Percentiles rank a stretch among this genome's conserved stretches.
Conservation (phyloP, 2,113 vertebrate genomes). For the Ceratotherium simum region DNA sequence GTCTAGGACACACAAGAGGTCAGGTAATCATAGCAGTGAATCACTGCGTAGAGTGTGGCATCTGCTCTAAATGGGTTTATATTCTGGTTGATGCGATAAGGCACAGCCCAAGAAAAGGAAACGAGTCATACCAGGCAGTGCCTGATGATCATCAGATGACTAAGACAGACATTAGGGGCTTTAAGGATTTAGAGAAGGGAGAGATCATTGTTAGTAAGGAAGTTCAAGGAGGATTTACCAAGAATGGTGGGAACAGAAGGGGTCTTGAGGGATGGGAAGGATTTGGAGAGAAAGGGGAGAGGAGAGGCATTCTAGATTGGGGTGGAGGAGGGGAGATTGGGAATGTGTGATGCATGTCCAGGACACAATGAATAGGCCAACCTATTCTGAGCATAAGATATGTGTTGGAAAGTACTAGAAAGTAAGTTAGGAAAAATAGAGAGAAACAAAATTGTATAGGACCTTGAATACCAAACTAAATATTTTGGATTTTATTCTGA, state of each 20-base stretch:
- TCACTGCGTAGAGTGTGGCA: background rate
- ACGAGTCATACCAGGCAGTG: background rate
- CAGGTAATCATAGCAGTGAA: background rate
- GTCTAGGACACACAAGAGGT: background rate
- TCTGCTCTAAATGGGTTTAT: background rate
- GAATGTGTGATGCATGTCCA: background rate
- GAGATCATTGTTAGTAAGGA: background rate
- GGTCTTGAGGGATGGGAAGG: background rate
- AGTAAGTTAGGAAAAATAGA: background rate
- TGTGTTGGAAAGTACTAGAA: conserved; percentile 25
- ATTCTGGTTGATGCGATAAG: background rate
- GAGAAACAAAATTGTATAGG: background rate
- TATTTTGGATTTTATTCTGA: background rate
- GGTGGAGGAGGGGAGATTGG: background rate
- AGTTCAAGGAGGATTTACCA: background rate
- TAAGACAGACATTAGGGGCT: background rate
- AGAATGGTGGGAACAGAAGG: background rate
- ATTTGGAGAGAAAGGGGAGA: background rate
- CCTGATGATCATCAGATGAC: background rate
- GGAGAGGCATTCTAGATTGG: background rate
- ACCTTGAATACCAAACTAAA: background rate
- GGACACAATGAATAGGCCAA: background rate
- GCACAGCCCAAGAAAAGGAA: background rate
- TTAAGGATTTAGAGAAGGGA: conserved; percentile 33
- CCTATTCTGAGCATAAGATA: background rate